Percentiles rank a stretch among this genome's conserved stretches.
Evolutionary conservation across 2,888 invertebrate species (phyloP).

Genomic region (Mesochorus sp.): DNA sequence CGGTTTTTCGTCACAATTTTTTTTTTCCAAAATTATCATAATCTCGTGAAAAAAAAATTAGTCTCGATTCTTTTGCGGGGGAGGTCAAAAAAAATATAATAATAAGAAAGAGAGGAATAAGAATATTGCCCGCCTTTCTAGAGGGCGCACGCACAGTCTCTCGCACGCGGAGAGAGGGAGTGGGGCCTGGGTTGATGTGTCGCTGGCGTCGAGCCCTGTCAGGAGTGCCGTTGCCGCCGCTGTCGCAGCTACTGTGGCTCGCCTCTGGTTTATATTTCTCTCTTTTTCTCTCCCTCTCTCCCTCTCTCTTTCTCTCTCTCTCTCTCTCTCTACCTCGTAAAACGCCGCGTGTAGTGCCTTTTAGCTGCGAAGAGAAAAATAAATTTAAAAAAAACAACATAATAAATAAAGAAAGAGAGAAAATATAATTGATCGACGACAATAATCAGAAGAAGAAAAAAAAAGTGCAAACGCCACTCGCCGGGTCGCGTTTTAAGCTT

Average conservation of each 20-base stretch:
- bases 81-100: too few relatives aligned
- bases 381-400: neutral
- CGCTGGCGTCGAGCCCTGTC: constrained; percentile 74
- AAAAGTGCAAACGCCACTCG: too few relatives aligned
- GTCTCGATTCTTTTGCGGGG: neutral
- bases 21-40: too few relatives aligned
- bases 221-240: constrained; percentile 70
- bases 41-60: too few relatives aligned
- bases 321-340: constrained; percentile 28
- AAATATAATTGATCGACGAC: constrained; percentile 1
- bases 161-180: neutral
- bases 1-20: neutral
- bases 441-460: neutral
- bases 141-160: neutral
- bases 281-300: constrained; percentile 54
- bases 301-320: neutral
- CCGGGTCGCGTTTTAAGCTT: too few relatives aligned
- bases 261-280: constrained; percentile 19
- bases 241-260: constrained; percentile 65
- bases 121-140: too few relatives aligned
- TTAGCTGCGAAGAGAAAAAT: neutral
- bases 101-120: too few relatives aligned
- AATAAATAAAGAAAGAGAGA: neutral
- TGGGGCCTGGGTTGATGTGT: constrained; percentile 63
- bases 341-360: constrained; percentile 56